Percentiles rank a stretch among this genome's conserved stretches.
phyloP scores from a whole-genome alignment of 2,113 vertebrate species.

The Thomomys bottae region DNA sequence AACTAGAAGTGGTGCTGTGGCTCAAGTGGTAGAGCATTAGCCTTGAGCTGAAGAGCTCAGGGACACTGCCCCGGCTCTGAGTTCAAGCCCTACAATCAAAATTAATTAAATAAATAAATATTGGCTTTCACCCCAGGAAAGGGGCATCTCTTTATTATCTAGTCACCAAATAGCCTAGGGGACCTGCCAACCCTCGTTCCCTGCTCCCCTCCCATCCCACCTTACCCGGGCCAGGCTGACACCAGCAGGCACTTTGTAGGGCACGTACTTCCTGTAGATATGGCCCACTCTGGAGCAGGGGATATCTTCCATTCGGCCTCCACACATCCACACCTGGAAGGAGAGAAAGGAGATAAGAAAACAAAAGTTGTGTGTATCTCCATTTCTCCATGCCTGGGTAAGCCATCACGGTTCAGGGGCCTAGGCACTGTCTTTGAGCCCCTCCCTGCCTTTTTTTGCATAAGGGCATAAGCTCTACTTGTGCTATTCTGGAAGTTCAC shows the following conservation, averaged over 20 bases:
- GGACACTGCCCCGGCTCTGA: too few species aligned
- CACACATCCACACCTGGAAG: conserved; percentile 91
- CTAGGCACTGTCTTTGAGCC: too few species aligned
- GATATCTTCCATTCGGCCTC: conserved; percentile 90
- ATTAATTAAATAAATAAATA: too few species aligned
- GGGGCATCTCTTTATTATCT: not conserved
- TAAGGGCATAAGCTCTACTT: too few species aligned
- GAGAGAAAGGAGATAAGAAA: conserved; percentile 13
- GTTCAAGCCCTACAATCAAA: too few species aligned
- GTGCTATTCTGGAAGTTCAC: too few species aligned
- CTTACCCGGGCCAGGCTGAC: conserved; percentile 95
- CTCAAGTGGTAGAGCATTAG: too few species aligned
- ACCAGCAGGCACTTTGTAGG: conserved; percentile 97
- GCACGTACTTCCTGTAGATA: conserved; percentile 98
- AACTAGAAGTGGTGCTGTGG: too few species aligned
- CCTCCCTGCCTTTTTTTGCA: too few species aligned
- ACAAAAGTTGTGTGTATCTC: not conserved
- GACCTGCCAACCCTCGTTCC: not conserved
- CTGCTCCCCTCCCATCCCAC: not conserved
- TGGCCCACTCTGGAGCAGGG: conserved; percentile 97
- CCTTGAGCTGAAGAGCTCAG: too few species aligned
- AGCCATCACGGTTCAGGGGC: not conserved
- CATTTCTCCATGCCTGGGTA: not conserved
- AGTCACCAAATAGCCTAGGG: not conserved
- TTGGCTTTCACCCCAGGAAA: not conserved